Base-by-base conservation (phyloP, 2,888 invertebrate species). In the Zelleria hepariella region DNA sequence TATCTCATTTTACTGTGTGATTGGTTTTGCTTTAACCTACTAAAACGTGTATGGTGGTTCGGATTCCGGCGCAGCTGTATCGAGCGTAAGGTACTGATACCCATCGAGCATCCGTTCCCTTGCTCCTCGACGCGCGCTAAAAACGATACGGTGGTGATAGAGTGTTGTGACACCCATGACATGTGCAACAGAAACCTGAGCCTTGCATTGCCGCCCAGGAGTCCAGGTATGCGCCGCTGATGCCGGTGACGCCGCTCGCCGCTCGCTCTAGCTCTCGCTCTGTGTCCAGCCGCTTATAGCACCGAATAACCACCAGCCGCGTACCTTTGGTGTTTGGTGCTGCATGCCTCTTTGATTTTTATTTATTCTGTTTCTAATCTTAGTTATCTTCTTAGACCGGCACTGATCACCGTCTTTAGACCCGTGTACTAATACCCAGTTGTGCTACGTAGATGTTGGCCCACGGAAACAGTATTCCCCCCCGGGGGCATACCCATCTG, bases 21-120 rank as follows among this genome's bases (percentile, higher is more conserved):
- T 87, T 89, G 86, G 80, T 82, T 86, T 88, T 83, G 86, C 88
- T 86, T 89, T 89, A 88, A 89, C 89, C 89, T 89, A 91, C 90
- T 89, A 90, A 42, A 86, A 88, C 84, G 83, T 86, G 78, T 85
- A 80, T 85, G 85, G 86, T 87, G 86, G 82, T 89, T 87, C 85
- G 80, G 77, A 81, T 80, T 78, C 86, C 79, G 83, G 79, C 81
- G 89, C 91, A 95, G 95, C 92, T 95, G 95, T 90, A 92, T 94
- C 91, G 91, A 92, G 84, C 91, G 90, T 89, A 90, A 89, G 84
- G 90, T 93, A 84, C 90, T 92, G 89, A 91, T 94, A 83, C 94
- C 94, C 82, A 91, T 91, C 86, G 93, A 93, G 91, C 94, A 94
- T 83, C 94, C 94, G 85, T 91, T 95, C 91, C 91, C 93, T 91